These are phyloP conservation scores for Pseudolaguvia tuberculata DNA, from an alignment of 2,113 vertebrate genomes.

Conservation along the genomic window DNA sequence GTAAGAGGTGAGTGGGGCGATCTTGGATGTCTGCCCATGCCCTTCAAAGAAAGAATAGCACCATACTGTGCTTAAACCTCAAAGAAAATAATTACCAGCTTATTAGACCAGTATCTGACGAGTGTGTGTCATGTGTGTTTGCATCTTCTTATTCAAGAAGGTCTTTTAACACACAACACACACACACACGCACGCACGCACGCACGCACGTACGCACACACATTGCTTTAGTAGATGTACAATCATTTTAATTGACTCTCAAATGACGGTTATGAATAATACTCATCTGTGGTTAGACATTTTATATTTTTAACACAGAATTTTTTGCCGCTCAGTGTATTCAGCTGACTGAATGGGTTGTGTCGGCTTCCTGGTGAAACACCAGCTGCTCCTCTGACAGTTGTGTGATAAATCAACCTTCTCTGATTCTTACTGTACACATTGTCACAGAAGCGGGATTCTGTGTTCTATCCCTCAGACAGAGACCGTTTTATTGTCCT, in stretches of 20 bases:
- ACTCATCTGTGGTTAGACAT: neutral
- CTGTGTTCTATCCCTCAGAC: conserved; percentile 3
- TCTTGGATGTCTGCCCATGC: conserved; percentile 72
- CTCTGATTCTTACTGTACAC: conserved; percentile 15
- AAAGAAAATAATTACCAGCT: conserved; percentile 16
- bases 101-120: neutral
- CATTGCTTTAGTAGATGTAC: conserved; percentile 36
- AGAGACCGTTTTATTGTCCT: neutral
- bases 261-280: conserved; percentile 3
- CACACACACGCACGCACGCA: no score
- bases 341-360: conserved; percentile 14
- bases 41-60: conserved; percentile 76
- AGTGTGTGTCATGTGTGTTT: neutral
- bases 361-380: conserved; percentile 26
- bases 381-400: conserved; percentile 40
- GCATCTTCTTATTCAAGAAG: no score
- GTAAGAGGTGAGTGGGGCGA: conserved; percentile 61
- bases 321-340: conserved; percentile 3
- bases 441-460: neutral
- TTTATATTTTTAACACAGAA: conserved; percentile 3
- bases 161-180: no score
- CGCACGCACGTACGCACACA: no score
- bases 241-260: conserved; percentile 19
- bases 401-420: conserved; percentile 33
- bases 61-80: conserved; percentile 53